Evolutionary conservation across 2,888 invertebrate genomes (phyloP).

Genomic region (Drosophila setosimentum): DNA sequence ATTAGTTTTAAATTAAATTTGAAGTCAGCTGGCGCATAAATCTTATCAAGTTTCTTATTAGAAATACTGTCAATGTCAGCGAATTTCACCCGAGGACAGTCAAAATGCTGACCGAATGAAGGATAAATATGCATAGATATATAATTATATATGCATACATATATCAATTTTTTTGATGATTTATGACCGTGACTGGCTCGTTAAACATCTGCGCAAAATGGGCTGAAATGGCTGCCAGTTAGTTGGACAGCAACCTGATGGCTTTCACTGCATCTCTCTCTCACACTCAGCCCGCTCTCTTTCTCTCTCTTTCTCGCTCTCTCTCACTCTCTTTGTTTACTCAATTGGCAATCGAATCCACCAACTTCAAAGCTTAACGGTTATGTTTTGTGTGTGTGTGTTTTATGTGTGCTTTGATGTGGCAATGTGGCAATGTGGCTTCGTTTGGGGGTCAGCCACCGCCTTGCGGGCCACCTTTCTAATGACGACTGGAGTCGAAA

Average conservation of each 20-base stretch:
- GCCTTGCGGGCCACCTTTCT: constrained; percentile 77
- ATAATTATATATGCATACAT: constrained; percentile 27
- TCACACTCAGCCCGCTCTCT: neutral
- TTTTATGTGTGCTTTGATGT: constrained; percentile 19
- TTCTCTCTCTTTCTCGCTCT: neutral
- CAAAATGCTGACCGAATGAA: constrained; percentile 34
- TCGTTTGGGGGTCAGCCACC: constrained; percentile 74
- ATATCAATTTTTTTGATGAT: constrained; percentile 60
- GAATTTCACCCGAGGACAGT: constrained; percentile 57
- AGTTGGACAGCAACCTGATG: constrained; percentile 35
- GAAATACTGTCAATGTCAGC: constrained; percentile 73
- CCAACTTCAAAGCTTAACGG: constrained; percentile 26
- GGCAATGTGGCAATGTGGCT: constrained; percentile 27
- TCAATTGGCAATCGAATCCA: constrained; percentile 50
- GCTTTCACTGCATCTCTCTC: constrained; percentile 64
- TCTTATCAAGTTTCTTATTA: constrained; percentile 72
- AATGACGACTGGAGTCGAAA: constrained; percentile 59
- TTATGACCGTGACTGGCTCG: constrained; percentile 71
- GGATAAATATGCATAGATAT: constrained; percentile 29
- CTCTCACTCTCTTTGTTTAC: constrained; percentile 50
- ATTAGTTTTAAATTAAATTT: constrained; percentile 75
- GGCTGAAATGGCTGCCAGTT: constrained; percentile 39
- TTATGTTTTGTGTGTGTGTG: constrained; percentile 43
- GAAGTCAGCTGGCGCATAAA: constrained; percentile 62
- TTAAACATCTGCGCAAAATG: constrained; percentile 79